A percentile compares a stretch with the other conserved stretches of the same genome.
These are phyloP conservation scores for Acridotheres tristis DNA, from an alignment of 2,797 vertebrate genomes.

Conservation along the genomic window DNA sequence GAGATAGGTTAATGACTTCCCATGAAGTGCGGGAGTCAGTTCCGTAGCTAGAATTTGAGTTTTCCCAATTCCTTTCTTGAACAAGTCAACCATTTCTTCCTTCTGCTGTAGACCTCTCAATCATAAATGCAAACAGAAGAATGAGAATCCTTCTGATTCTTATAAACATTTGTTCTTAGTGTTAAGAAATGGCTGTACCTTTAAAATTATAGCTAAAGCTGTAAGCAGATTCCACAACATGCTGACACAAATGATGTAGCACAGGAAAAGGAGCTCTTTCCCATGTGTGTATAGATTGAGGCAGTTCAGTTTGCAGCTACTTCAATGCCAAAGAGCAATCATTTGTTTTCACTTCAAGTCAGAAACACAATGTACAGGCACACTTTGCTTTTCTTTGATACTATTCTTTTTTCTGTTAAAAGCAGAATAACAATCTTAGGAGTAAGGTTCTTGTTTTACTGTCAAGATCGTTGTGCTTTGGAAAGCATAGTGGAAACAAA, in stretches of 20 bases:
- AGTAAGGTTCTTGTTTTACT: constrained; percentile 10
- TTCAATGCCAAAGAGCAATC: background rate
- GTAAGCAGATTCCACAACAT: background rate
- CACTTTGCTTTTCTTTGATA: constrained; percentile 1
- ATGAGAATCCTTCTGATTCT: background rate
- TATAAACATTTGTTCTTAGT: background rate
- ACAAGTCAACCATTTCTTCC: background rate
- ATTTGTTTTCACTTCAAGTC: constrained; percentile 35
- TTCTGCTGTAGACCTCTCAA: background rate
- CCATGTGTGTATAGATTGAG: background rate
- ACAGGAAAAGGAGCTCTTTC: constrained; percentile 9
- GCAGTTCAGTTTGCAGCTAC: constrained; percentile 15
- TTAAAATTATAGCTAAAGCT: constrained; percentile 1
- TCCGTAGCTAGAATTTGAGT: background rate
- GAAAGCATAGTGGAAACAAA: background rate
- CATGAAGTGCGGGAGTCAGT: background rate
- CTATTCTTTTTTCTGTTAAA: background rate
- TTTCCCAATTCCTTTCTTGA: background rate
- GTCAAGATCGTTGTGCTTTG: background rate
- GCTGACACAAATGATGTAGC: background rate
- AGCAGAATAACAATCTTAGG: background rate
- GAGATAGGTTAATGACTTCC: background rate
- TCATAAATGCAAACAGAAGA: background rate
- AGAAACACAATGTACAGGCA: background rate
- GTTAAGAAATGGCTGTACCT: background rate